Evolutionary conservation across 2,113 vertebrate genomes (phyloP).

Genomic region (Abramis brama): DNA sequence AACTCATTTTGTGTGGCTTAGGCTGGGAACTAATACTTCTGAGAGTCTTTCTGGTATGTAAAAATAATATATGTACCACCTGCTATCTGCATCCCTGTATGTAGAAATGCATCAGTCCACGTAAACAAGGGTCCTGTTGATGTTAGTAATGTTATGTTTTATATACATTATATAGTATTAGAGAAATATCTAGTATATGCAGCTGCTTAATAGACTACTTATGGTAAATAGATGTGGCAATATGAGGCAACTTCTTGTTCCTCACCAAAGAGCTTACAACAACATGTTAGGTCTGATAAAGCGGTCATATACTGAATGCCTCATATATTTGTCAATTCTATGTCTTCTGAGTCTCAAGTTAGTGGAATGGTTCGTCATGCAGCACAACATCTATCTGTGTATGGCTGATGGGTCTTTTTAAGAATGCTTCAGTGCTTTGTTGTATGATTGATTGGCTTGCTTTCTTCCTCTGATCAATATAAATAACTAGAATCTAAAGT

Average conservation of each 20-base stretch:
- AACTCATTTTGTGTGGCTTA: not conserved
- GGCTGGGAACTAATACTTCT: not conserved
- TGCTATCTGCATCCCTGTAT: not conserved
- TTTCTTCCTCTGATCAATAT: conserved; percentile 53
- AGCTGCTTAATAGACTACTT: not conserved
- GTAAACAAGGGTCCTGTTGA: not conserved
- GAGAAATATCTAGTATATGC: not conserved
- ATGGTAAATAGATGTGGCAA: not conserved
- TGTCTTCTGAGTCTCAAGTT: conserved; percentile 1
- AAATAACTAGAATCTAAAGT: conserved; percentile 57
- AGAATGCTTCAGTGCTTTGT: conserved; percentile 24
- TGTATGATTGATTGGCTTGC: conserved; percentile 57
- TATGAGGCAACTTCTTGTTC: not conserved
- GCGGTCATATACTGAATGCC: not conserved
- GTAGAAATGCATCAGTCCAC: not conserved
- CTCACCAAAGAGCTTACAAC: not conserved
- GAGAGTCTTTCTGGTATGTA: not conserved
- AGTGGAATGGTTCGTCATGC: conserved; percentile 8
- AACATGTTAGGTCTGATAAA: not conserved
- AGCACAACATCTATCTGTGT: conserved; percentile 17
- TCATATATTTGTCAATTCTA: not conserved
- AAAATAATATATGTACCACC: not conserved
- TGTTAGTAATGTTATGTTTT: not conserved
- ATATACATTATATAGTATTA: not conserved
- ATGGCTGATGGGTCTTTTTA: conserved; percentile 41